Percentiles rank a stretch among this genome's conserved stretches.
These are phyloP conservation scores for Phymastichus coffea DNA, from an alignment of 1,140 invertebrate genomes.

Conservation along the genomic window DNA sequence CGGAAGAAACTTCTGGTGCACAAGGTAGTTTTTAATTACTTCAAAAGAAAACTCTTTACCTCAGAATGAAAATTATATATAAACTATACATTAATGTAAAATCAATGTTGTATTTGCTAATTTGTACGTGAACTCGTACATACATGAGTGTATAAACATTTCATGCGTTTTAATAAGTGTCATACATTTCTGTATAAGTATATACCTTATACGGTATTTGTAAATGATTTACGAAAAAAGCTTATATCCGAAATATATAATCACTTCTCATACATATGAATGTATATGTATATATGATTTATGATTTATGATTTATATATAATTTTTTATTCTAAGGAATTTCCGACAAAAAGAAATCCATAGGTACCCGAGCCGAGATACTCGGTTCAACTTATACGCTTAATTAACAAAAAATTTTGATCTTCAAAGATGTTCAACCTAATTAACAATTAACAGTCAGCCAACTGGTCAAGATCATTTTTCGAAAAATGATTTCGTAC, in stretches of 20 bases:
- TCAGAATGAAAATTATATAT: conserved; percentile 16
- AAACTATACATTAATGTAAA: conserved; percentile 4
- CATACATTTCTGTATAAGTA: conserved; percentile 15
- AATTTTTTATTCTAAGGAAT: not conserved
- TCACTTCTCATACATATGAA: not conserved
- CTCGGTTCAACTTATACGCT: not conserved
- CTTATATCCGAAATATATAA: not conserved
- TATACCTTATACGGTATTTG: not conserved
- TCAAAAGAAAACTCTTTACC: too few species aligned
- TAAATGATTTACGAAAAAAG: not conserved
- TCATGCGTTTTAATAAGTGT: conserved; percentile 2
- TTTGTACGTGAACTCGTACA: conserved; percentile 4
- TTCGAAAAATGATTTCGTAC: conserved; percentile 10
- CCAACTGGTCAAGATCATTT: conserved; percentile 1
- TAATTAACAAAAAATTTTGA: not conserved
- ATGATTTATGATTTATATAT: conserved; percentile 22
- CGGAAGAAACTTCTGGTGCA: too few species aligned
- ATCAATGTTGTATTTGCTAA: conserved; percentile 6
- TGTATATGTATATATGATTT: too few species aligned
- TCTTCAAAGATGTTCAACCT: not conserved
- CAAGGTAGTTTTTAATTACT: too few species aligned
- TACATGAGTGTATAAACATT: not conserved
- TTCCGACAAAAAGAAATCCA: not conserved
- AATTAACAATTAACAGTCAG: not conserved
- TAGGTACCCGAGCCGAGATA: not conserved